Evolutionary conservation across 2,113 vertebrate genomes (phyloP).

Genomic region (Myocastor coypus): DNA sequence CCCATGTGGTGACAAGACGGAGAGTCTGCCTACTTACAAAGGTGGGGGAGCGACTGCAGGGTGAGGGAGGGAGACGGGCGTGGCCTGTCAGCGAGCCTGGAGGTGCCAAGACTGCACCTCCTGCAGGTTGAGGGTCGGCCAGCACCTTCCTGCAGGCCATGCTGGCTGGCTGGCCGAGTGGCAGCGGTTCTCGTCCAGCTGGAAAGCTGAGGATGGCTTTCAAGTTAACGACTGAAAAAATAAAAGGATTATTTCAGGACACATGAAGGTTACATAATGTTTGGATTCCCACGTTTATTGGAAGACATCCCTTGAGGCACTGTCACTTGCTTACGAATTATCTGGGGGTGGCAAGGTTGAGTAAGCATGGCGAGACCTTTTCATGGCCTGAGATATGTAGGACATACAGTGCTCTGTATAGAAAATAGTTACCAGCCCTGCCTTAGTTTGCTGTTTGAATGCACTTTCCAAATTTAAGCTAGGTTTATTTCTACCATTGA

Average conservation of each 20-base stretch:
- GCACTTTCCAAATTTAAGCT: slow-evolving; percentile 41
- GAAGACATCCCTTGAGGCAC: background rate
- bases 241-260: background rate
- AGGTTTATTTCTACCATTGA: background rate
- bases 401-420: background rate
- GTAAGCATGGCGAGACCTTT: background rate
- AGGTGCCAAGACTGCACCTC: background rate
- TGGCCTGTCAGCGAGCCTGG: background rate
- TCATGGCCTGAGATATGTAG: background rate
- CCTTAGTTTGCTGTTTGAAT: slow-evolving; percentile 28
- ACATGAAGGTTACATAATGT: background rate
- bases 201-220: slow-evolving; percentile 1
- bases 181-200: background rate
- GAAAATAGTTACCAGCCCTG: slow-evolving; percentile 20
- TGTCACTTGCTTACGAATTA: background rate
- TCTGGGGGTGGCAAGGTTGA: background rate
- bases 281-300: background rate
- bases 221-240: slow-evolving; percentile 4
- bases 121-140: background rate
- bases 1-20: slow-evolving; percentile 68
- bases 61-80: background rate
- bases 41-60: slow-evolving; percentile 64
- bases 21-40: slow-evolving; percentile 80
- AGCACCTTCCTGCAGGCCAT: background rate
- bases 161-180: background rate